Conservation (phyloP, 2,888 invertebrate species). For the Scotopteryx bipunctaria region DNA sequence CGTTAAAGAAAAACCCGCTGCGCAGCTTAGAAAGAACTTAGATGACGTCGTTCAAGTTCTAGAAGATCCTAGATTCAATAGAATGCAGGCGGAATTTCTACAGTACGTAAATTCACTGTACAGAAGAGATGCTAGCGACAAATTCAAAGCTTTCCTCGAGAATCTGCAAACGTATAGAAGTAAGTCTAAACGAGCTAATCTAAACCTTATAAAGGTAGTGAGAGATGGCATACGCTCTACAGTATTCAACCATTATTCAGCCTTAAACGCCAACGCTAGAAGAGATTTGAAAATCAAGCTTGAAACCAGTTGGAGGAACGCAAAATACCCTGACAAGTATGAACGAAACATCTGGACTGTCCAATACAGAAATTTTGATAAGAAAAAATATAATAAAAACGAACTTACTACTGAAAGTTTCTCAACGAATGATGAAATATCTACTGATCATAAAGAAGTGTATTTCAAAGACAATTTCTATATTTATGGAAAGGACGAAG, state of each 20-base stretch:
- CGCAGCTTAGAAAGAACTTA: constrained; percentile 39
- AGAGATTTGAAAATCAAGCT: constrained; percentile 40
- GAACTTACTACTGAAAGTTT: no score
- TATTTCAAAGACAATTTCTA: neutral
- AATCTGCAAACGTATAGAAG: constrained; percentile 43
- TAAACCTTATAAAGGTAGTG: constrained; percentile 42
- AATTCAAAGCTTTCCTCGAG: constrained; percentile 42
- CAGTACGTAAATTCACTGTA: constrained; percentile 54
- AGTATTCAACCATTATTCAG: constrained; percentile 52
- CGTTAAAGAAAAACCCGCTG: constrained; percentile 35
- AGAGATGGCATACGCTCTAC: constrained; percentile 43
- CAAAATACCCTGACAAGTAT: constrained; percentile 1
- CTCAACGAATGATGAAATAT: no score
- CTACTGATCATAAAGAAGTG: no score
- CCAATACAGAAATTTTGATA: constrained; percentile 6
- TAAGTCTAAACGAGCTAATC: constrained; percentile 36
- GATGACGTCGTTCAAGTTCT: constrained; percentile 31
- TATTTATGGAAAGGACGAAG: neutral
- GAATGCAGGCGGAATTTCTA: constrained; percentile 33
- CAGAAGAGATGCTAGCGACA: constrained; percentile 30
- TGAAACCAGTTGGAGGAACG: constrained; percentile 36
- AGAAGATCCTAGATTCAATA: constrained; percentile 27
- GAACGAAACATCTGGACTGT: constrained; percentile 17
- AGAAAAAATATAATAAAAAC: no score
- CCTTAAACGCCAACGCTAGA: constrained; percentile 41